Evolutionary conservation across 2,888 invertebrate species (phyloP).

Genomic region (Didymodactylos carnosus): DNA sequence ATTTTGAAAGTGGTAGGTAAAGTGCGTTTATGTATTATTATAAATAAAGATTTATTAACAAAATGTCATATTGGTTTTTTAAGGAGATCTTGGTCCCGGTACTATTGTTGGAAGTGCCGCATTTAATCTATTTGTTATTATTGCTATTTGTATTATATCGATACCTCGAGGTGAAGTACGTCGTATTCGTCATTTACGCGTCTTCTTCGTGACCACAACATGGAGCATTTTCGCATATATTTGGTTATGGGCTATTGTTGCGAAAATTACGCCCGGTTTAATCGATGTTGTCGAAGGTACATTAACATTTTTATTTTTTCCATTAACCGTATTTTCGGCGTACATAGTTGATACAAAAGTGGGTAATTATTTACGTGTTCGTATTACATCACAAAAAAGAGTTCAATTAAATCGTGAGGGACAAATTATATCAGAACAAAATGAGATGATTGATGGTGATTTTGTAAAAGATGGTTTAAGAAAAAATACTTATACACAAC

Average conservation of each 20-base stretch:
- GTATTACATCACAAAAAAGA: constrained; percentile 6
- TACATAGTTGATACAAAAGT: constrained; percentile 68
- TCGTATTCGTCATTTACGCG: constrained; percentile 82
- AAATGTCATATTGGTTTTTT: constrained; percentile 66
- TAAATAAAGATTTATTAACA: constrained; percentile 17
- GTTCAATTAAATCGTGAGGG: background rate
- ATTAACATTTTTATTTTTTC: constrained; percentile 84
- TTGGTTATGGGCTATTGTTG: constrained; percentile 85
- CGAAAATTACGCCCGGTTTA: constrained; percentile 60
- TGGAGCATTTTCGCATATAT: constrained; percentile 97
- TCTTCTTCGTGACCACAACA: constrained; percentile 87
- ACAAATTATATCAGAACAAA: background rate
- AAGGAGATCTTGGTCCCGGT: constrained; percentile 87
- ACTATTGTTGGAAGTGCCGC: constrained; percentile 97
- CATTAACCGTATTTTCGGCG: constrained; percentile 78
- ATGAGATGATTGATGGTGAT: background rate
- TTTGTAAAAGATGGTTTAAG: background rate
- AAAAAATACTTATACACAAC: background rate
- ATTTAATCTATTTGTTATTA: constrained; percentile 92
- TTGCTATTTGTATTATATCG: constrained; percentile 71
- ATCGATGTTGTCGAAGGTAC: constrained; percentile 95
- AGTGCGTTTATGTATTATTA: background rate
- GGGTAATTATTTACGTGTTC: constrained; percentile 27
- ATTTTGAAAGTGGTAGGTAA: constrained; percentile 32
- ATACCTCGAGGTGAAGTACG: constrained; percentile 73